phyloP scores from a whole-genome alignment of 2,888 invertebrate genomes.

The Myopa tessellatipennis region DNA sequence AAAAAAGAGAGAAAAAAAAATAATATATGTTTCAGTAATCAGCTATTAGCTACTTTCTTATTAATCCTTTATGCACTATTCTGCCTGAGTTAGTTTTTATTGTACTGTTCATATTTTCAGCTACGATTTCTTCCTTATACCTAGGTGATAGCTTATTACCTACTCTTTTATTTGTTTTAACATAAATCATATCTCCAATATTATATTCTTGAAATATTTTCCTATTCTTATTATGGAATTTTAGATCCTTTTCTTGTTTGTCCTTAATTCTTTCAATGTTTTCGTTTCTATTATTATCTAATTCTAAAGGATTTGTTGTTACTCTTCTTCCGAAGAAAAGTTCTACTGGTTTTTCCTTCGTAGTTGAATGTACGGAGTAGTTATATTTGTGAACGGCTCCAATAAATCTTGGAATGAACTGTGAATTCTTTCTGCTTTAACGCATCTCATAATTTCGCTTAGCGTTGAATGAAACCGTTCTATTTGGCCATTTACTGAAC shows the following conservation, averaged over 20 bases:
- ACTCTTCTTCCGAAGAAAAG: conserved; percentile 39
- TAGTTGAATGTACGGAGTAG: conserved; percentile 19
- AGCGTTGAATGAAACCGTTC: conserved; percentile 45
- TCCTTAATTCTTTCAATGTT: conserved; percentile 38
- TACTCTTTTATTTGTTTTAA: conserved; percentile 43
- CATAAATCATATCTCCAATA: conserved; percentile 41
- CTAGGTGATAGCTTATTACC: conserved; percentile 42
- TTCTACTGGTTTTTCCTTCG: conserved; percentile 28
- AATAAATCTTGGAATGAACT: conserved; percentile 16
- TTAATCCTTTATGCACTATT: conserved; percentile 3
- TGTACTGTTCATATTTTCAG: conserved; percentile 27
- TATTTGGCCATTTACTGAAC: conserved; percentile 38
- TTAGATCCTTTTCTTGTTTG: conserved; percentile 38
- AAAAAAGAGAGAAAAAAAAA: too few species aligned
- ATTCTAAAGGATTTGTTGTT: conserved; percentile 22
- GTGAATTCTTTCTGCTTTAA: conserved; percentile 37
- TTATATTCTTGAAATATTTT: conserved; percentile 40
- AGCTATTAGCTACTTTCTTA: background rate
- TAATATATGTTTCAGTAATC: too few species aligned
- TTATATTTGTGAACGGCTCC: conserved; percentile 21
- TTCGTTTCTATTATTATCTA: conserved; percentile 22
- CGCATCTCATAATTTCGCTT: conserved; percentile 43
- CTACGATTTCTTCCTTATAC: conserved; percentile 43
- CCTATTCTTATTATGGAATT: conserved; percentile 42
- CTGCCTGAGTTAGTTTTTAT: background rate